A percentile compares a stretch with the other conserved stretches of the same genome.
Evolutionary conservation across 2,113 vertebrate species (phyloP).

Genomic region (Andinoacara biseriatus): DNA sequence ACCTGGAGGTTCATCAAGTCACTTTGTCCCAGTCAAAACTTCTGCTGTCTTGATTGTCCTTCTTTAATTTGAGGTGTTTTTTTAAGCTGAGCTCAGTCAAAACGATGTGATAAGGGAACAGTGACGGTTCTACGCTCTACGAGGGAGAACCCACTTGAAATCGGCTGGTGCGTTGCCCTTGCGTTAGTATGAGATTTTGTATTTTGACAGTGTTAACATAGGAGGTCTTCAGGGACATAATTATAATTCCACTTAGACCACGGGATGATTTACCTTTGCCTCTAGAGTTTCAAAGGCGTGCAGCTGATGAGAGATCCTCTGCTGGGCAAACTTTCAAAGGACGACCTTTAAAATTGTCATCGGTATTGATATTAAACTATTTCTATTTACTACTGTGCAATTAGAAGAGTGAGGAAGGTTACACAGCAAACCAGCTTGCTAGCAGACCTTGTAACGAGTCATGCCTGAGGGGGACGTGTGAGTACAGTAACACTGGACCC

Average conservation of each 20-base stretch:
- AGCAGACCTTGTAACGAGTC: slow-evolving; percentile 35
- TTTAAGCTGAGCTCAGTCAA: slow-evolving; percentile 9
- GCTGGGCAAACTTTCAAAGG: slow-evolving; percentile 6
- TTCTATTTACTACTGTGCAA: slow-evolving; percentile 17
- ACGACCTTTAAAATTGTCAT: not conserved
- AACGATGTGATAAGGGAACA: not conserved
- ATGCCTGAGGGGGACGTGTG: slow-evolving; percentile 4
- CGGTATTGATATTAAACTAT: not conserved
- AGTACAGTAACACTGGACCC: slow-evolving; percentile 8
- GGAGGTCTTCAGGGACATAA: not conserved
- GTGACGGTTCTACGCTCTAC: not conserved
- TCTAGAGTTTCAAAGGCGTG: slow-evolving; percentile 17
- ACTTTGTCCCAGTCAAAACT: slow-evolving; percentile 19
- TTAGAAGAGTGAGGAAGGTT: slow-evolving; percentile 11
- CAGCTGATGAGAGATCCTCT: slow-evolving; percentile 2
- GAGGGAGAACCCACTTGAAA: not conserved
- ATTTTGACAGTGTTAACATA: slow-evolving; percentile 19
- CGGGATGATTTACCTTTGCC: slow-evolving; percentile 12
- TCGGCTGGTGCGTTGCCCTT: not conserved
- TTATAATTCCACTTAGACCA: not conserved
- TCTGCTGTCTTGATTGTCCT: slow-evolving; percentile 9
- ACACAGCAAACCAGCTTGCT: slow-evolving; percentile 16
- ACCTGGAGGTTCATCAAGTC: slow-evolving; percentile 23
- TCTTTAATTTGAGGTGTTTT: slow-evolving; percentile 7
- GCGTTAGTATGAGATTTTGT: not conserved